phyloP scores from a whole-genome alignment of 2,113 vertebrate species.

The Tursiops truncatus region DNA sequence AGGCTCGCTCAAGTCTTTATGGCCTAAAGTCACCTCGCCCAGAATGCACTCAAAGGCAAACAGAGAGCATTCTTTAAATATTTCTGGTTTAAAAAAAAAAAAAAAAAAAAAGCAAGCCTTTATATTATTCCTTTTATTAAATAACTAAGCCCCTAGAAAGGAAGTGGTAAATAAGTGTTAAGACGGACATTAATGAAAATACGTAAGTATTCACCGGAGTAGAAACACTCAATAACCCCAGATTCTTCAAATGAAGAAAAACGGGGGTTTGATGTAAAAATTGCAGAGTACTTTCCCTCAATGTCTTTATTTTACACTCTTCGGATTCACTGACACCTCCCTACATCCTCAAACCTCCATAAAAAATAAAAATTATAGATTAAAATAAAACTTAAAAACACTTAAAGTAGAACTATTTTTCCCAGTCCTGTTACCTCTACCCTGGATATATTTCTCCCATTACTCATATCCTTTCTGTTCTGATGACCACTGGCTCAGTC shows the following conservation, averaged over 20 bases:
- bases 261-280: neutral
- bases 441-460: neutral
- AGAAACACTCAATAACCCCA: neutral
- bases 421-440: neutral
- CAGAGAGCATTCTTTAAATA: conserved; percentile 61
- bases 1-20: conserved; percentile 34
- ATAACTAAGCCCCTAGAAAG: conserved; percentile 28
- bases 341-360: neutral
- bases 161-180: conserved; percentile 54
- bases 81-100: conserved; percentile 1
- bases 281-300: neutral
- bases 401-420: neutral
- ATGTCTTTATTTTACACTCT: neutral
- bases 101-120: neutral
- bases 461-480: neutral
- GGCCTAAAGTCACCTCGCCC: neutral
- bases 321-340: neutral
- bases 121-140: conserved; percentile 16
- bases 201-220: neutral
- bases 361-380: neutral
- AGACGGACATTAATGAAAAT: conserved; percentile 38
- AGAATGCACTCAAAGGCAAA: conserved; percentile 42
- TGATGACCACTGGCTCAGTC: neutral
- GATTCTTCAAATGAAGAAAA: neutral
- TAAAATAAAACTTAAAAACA: neutral